Percentiles rank a stretch among this genome's conserved stretches.
Evolutionary conservation across 2,888 invertebrate species (phyloP).

Genomic region (Pachydiplax longipennis): DNA sequence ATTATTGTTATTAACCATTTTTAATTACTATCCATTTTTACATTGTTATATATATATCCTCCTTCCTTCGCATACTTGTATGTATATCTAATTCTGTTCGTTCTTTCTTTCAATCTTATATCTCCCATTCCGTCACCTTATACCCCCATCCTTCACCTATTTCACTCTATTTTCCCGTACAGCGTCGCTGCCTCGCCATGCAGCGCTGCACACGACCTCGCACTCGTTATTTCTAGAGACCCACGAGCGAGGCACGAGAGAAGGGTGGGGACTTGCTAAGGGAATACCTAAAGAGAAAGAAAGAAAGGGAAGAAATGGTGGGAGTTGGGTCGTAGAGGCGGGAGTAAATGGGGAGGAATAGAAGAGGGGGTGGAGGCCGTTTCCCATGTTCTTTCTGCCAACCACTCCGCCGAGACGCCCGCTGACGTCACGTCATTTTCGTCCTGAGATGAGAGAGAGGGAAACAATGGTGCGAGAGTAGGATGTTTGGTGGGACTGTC

Average conservation of each 20-base stretch:
- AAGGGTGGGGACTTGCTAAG: background rate
- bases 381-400: background rate
- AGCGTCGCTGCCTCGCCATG: background rate
- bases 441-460: background rate
- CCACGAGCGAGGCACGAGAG: background rate
- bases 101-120: background rate
- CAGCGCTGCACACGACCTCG: background rate
- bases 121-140: background rate
- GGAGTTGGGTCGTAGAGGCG: background rate
- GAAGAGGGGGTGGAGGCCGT: background rate
- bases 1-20: background rate
- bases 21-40: background rate
- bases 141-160: background rate
- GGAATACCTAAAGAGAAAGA: background rate
- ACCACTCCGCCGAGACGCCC: slow-evolving; percentile 28
- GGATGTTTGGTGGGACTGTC: slow-evolving; percentile 14
- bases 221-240: slow-evolving; percentile 21
- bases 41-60: background rate
- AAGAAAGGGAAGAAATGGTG: background rate
- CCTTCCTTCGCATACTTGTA: too few species aligned
- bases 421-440: slow-evolving; percentile 36
- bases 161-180: background rate
- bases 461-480: slow-evolving; percentile 19
- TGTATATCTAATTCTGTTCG: background rate
- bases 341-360: background rate